Base-by-base conservation (phyloP, 2,113 vertebrate species). In the Phycodurus eques region DNA sequence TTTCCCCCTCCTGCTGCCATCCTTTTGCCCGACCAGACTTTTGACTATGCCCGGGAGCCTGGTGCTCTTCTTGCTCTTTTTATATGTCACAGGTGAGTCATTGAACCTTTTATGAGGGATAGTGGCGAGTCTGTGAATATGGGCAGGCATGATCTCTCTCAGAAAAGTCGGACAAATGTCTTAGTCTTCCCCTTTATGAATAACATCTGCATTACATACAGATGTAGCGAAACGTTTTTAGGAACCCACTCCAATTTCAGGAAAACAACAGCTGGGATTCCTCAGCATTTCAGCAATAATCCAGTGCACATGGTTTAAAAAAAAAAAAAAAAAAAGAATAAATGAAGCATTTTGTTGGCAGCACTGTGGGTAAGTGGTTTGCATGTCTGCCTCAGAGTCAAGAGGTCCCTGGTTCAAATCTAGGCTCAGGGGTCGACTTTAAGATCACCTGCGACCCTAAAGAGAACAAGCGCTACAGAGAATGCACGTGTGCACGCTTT, bases 81-180 rank as follows among this genome's bases (percentile, higher is more conserved):
- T 89, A 9, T 78, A 63, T 53, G 33, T 87, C 64, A 71, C 79
- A 79, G 87, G 84, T 85, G 70, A 90, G 77, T 78, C 61, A 2
- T 44, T 44, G 46, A 31, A 71, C 46, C n/a, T 46, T 3, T 46
- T 13, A 13, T 11, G 3, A 64, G n/a, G 39, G 20, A 43, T 19
- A 39, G 42, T 20, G 61, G 75, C 75, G 63, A 72, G 42, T 1
- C 73, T 83, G 0, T 78, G 72, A 83, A 80, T 76, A 68, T 8
- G 73, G 82, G 64, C 71, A 39, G 64, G 43, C 67, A 67, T 8
- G 68, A 79, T 65, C 71, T 49, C 62, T 44, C 67, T 44, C 49
- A 5, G 71, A 70, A 47, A 74, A 70, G 35, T 12, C 39, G 43
- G 13, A 63, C 4, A 3, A 35, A 35, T 35, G 3, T 61, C 0